Evolutionary conservation across 1,140 invertebrate species (phyloP).

Genomic region (Caerostris extrusa): DNA sequence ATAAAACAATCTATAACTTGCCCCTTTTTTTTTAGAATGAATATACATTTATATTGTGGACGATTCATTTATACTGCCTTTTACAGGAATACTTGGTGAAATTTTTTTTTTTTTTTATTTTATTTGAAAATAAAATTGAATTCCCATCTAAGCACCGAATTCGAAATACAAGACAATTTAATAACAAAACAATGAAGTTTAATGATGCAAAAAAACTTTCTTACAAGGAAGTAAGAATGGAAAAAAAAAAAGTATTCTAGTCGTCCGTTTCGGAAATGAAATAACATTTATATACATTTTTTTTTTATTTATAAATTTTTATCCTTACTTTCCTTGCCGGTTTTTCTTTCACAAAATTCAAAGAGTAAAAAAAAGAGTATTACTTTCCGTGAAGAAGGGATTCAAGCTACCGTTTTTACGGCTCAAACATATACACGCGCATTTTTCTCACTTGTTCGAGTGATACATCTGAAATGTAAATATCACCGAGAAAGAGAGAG

Average conservation of each 20-base stretch:
- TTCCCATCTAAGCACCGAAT: slow-evolving; percentile 22
- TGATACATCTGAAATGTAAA: slow-evolving; percentile 67
- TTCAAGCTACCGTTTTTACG: slow-evolving; percentile 43
- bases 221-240: background rate
- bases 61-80: background rate
- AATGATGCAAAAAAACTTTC: slow-evolving; percentile 50
- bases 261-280: slow-evolving; percentile 36
- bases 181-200: slow-evolving; percentile 56
- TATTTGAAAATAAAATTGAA: slow-evolving; percentile 29
- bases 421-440: slow-evolving; percentile 56
- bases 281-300: slow-evolving; percentile 15
- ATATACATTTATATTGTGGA: background rate
- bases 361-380: background rate
- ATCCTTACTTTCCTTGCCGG: background rate
- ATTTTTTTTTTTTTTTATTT: no score
- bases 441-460: slow-evolving; percentile 64
- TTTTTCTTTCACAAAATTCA: background rate
- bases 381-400: slow-evolving; percentile 16
- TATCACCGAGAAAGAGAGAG: slow-evolving; percentile 31
- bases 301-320: background rate
- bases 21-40: background rate
- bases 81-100: background rate
- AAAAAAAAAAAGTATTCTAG: background rate
- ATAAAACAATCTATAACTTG: background rate
- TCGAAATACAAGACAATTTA: slow-evolving; percentile 54